A percentile compares a stretch with the other conserved stretches of the same genome.
Evolutionary conservation across 2,888 invertebrate species (phyloP).

Genomic region (Trissolcus japonicus): DNA sequence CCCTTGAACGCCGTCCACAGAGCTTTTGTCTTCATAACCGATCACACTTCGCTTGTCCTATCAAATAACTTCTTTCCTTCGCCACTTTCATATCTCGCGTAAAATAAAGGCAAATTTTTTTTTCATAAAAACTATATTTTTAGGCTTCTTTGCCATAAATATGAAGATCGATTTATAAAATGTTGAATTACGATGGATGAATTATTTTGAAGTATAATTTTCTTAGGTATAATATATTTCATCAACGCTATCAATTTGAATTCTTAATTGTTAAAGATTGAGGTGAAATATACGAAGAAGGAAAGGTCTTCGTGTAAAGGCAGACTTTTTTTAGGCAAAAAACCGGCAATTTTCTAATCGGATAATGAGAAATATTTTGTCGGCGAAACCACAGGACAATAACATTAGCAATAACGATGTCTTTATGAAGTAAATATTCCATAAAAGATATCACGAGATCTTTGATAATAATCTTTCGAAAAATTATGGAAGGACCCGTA

Average conservation of each 20-base stretch:
- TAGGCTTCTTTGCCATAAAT: no score
- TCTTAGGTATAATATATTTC: background rate
- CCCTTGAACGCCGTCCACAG: slow-evolving; percentile 56
- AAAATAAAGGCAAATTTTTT: slow-evolving; percentile 41
- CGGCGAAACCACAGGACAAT: slow-evolving; percentile 26
- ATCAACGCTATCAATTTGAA: background rate
- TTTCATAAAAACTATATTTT: no score
- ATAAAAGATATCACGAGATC: slow-evolving; percentile 51
- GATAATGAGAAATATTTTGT: slow-evolving; percentile 40
- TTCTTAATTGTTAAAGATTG: slow-evolving; percentile 11
- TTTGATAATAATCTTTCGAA: slow-evolving; percentile 55
- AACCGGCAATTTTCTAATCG: slow-evolving; percentile 37
- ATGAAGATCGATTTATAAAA: no score
- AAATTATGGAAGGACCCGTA: slow-evolving; percentile 54
- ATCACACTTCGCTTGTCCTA: slow-evolving; percentile 72
- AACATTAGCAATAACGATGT: slow-evolving; percentile 52
- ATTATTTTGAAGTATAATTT: no score
- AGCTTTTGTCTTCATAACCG: slow-evolving; percentile 67
- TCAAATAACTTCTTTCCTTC: slow-evolving; percentile 63
- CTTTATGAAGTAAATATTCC: slow-evolving; percentile 55
- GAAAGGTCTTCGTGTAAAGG: background rate
- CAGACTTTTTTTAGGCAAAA: slow-evolving; percentile 10
- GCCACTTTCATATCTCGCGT: slow-evolving; percentile 19
- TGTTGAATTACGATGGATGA: no score
- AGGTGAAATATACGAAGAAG: no score